Base-by-base conservation (phyloP, 1,140 invertebrate species). In the Penaeus chinensis region DNA sequence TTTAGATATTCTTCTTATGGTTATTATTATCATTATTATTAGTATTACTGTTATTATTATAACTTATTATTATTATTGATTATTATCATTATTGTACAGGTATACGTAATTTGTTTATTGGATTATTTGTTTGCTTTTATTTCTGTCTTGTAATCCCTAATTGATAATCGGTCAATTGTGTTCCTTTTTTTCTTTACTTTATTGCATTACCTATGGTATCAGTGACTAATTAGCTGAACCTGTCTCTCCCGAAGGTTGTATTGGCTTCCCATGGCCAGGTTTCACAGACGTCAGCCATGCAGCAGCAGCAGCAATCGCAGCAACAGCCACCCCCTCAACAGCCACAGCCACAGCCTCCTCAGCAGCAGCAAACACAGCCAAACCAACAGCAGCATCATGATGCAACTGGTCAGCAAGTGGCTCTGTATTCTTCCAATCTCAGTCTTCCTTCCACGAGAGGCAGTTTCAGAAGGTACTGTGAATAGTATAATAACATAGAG, bases 221-320 rank as follows among this genome's bases (percentile, higher is more conserved):
- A 16, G 54, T 13, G 16, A 54, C 27, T 82, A 62, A 83, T 69
- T 3, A 27, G 10, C 27, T n/a, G 2, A 27, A 19, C 47, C n/a
- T 47, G 24, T 22, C 47, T 42, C 37, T 32, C 19, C 24, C 27
- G 3, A 63, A 88, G 87, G 82, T 88, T 54, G 87, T 88, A 20
- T 22, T 88, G n/a, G 63, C 87, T n/a, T 79, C 82, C 20, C 87
- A 88, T 62, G 54, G 32, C 60, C 89, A 89, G 62, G 83, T 85
- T 1, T 66, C 76, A 42, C 87, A 89, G n/a, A 69, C 66, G 13
- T 82, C 77, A 32, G 32, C 61, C 20, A 47, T 77, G 63, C 85
- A 87, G 66, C 79, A 83, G 22, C 86, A 66, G 61, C 81, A 85
- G 60, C 81, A 85, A 13, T 65, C 42, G n/a, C 79, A 88, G 22